Conservation (phyloP, 2,888 invertebrate genomes). For the Therioaphis trifolii region DNA sequence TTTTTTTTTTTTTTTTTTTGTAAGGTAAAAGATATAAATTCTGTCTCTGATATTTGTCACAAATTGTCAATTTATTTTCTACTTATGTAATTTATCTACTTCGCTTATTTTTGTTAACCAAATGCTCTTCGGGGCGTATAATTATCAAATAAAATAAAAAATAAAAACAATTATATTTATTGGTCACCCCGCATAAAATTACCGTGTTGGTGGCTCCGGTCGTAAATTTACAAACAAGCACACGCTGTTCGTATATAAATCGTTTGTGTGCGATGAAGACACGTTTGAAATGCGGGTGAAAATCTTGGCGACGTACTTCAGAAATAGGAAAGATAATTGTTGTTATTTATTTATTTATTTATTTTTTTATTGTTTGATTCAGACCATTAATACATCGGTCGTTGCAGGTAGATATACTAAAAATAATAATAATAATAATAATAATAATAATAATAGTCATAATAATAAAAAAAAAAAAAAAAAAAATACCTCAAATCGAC, state of each 20-base stretch:
- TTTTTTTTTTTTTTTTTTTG: constrained; percentile 29
- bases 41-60: constrained; percentile 50
- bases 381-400: too few relatives aligned
- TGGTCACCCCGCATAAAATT: constrained; percentile 52
- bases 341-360: not conserved
- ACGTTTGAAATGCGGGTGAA: constrained; percentile 14
- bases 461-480: not conserved
- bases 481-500: not conserved
- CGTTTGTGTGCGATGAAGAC: constrained; percentile 43
- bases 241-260: constrained; percentile 42
- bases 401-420: too few relatives aligned
- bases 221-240: constrained; percentile 41
- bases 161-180: constrained; percentile 57
- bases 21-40: constrained; percentile 54
- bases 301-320: constrained; percentile 10
- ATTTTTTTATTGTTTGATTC: not conserved
- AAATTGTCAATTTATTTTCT: too few relatives aligned
- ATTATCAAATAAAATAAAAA: too few relatives aligned
- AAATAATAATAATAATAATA: too few relatives aligned
- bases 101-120: too few relatives aligned
- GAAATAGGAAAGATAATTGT: constrained; percentile 12
- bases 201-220: constrained; percentile 44
- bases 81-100: too few relatives aligned
- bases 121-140: too few relatives aligned
- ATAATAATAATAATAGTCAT: too few relatives aligned